These are phyloP conservation scores for Muscicapa comitata DNA, from an alignment of 2,797 vertebrate species.

Conservation along the genomic window DNA sequence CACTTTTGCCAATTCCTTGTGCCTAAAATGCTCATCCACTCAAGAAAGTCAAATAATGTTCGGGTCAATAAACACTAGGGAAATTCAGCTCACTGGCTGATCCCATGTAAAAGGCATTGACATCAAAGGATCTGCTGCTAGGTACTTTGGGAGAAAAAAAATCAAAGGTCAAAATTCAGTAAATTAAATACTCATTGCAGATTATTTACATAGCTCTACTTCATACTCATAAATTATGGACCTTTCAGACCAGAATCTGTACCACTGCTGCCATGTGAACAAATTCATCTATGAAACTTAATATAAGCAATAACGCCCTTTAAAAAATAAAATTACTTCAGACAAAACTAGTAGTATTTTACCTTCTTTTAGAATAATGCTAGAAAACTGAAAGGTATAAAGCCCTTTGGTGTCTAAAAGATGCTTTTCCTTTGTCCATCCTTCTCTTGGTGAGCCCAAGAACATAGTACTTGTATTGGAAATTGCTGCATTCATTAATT, in stretches of 20 bases:
- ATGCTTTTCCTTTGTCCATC: neutral
- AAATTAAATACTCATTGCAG: neutral
- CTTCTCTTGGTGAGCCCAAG: neutral
- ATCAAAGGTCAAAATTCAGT: neutral
- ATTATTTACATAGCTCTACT: neutral
- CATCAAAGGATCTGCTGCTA: neutral
- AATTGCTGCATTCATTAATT: neutral
- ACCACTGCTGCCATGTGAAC: neutral
- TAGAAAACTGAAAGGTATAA: neutral
- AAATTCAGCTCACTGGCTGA: neutral
- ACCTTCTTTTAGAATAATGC: rapidly evolving
- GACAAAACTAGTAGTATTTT: neutral
- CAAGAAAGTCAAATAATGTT: neutral
- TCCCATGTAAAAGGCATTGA: neutral
- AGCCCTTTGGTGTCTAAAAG: neutral
- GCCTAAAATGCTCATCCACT: neutral
- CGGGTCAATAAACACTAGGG: neutral
- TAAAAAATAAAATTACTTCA: neutral
- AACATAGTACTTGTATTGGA: neutral
- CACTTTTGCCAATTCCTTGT: neutral
- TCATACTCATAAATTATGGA: neutral
- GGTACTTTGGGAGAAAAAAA: neutral
- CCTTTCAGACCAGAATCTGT: neutral
- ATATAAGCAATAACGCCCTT: neutral
- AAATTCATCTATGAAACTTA: neutral